Percentiles rank a stretch among this genome's conserved stretches.
Conservation (phyloP, 2,113 vertebrate genomes). For the Psilopogon haemacephalus region DNA sequence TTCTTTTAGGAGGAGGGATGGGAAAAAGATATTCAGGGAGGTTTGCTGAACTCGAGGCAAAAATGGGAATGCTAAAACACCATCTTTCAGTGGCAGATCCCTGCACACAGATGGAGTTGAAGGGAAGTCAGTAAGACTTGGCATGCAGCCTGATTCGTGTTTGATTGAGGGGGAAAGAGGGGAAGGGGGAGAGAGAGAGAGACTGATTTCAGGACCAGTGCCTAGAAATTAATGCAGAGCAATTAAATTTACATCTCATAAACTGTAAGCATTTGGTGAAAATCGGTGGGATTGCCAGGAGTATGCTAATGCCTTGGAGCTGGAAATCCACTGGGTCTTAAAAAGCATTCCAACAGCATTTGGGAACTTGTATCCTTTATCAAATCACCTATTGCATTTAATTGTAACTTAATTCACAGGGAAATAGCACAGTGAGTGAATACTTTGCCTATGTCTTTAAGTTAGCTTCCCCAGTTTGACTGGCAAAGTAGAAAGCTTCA, state of each 20-base stretch:
- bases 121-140: slow-evolving; percentile 56
- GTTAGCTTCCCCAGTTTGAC: not conserved
- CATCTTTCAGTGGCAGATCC: slow-evolving; percentile 61
- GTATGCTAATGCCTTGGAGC: slow-evolving; percentile 41
- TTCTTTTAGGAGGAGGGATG: not conserved
- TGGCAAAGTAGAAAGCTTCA: not conserved
- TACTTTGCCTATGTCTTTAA: not conserved
- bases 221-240: slow-evolving; percentile 70
- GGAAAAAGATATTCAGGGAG: slow-evolving; percentile 22
- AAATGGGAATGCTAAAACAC: slow-evolving; percentile 24
- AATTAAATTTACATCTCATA: slow-evolving; percentile 70
- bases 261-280: slow-evolving; percentile 64
- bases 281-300: slow-evolving; percentile 54
- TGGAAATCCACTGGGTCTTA: slow-evolving; percentile 30
- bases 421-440: not conserved
- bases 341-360: slow-evolving; percentile 28
- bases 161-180: slow-evolving; percentile 46
- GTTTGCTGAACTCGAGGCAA: slow-evolving; percentile 9
- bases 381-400: slow-evolving; percentile 15
- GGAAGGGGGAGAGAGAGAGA: slow-evolving; percentile 37
- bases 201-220: slow-evolving; percentile 65
- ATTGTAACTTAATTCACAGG: slow-evolving; percentile 30
- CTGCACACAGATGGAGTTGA: slow-evolving; percentile 51
- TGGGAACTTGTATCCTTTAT: not conserved
- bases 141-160: slow-evolving; percentile 58